Conservation (phyloP, 2,113 vertebrate genomes). For the Saguinus imperator region DNA sequence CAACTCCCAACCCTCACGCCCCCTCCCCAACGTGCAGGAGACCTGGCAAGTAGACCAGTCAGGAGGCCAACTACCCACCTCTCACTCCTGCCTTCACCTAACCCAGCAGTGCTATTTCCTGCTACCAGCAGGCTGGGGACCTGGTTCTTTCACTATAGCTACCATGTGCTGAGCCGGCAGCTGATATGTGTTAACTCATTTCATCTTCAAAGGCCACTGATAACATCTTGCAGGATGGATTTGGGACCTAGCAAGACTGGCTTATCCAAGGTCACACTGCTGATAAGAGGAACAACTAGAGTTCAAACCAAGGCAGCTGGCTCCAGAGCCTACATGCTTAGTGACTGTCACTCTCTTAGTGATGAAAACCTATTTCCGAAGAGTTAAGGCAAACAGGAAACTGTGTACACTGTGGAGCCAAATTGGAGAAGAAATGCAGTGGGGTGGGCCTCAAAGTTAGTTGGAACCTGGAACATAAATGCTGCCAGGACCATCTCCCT, state of each 20-base stretch:
- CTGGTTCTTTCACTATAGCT: not conserved
- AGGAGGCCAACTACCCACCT: not conserved
- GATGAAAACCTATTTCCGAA: not conserved
- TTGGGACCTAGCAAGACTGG: not conserved
- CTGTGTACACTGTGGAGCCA: not conserved
- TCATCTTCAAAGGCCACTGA: not conserved
- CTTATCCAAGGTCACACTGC: not conserved
- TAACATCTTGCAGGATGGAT: not conserved
- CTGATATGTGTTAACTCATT: not conserved
- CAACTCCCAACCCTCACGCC: not conserved
- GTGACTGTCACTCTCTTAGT: not conserved
- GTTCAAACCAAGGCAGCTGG: not conserved
- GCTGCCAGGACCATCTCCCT: not conserved
- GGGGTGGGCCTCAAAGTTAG: not conserved
- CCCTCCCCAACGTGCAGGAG: too few species aligned
- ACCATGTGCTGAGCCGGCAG: not conserved
- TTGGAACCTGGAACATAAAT: not conserved
- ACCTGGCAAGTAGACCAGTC: not conserved
- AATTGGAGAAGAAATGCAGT: too few species aligned
- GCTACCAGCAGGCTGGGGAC: not conserved
- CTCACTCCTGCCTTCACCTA: not conserved
- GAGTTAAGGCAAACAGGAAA: not conserved
- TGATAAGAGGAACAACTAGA: too few species aligned
- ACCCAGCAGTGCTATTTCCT: not conserved
- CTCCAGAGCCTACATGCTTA: not conserved